These are phyloP conservation scores for roundworm (Caenorhabditis elegans) DNA, from an alignment of 1,140 invertebrate species.

Conservation along the genomic window DNA sequence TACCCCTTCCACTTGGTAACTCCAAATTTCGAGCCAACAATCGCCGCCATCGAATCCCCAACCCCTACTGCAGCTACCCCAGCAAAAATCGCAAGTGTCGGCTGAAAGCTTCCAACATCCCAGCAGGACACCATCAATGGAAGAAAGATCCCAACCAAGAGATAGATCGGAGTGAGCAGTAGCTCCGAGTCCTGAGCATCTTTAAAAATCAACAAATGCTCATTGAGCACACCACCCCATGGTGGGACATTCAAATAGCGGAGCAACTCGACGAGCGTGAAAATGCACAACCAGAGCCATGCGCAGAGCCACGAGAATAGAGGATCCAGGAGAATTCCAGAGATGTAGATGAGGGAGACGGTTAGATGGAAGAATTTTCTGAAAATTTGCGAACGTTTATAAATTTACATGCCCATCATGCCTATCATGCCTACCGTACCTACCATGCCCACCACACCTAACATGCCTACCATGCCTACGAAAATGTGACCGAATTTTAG, in stretches of 20 bases:
- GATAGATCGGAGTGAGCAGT: constrained; percentile 39
- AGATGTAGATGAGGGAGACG: constrained; percentile 37
- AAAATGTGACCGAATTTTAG: too few species aligned
- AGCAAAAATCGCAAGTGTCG: not conserved
- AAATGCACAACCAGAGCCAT: constrained; percentile 40
- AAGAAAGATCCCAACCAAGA: constrained; percentile 34
- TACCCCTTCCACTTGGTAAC: constrained; percentile 38
- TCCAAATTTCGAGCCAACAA: constrained; percentile 32
- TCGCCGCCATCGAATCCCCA: constrained; percentile 37
- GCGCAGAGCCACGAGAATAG: constrained; percentile 35
- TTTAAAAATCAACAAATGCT: constrained; percentile 33
- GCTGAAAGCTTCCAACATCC: not conserved
- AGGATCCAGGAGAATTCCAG: constrained; percentile 29
- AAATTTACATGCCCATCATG: not conserved
- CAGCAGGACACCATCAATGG: constrained; percentile 3
- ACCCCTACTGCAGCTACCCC: constrained; percentile 41
- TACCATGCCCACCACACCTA: too few species aligned
- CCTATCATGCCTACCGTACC: too few species aligned
- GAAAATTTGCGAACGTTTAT: not conserved
- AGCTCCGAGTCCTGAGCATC: constrained; percentile 36
- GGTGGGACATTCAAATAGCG: constrained; percentile 43
- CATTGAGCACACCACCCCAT: constrained; percentile 33
- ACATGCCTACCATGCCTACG: too few species aligned
- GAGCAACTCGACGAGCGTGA: constrained; percentile 19
- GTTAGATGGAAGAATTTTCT: constrained; percentile 43